Evolutionary conservation across 2,888 invertebrate genomes (phyloP), one percentile per base, ranked within the genome.

Genomic region (Eueremaeus valkanovi): DNA sequence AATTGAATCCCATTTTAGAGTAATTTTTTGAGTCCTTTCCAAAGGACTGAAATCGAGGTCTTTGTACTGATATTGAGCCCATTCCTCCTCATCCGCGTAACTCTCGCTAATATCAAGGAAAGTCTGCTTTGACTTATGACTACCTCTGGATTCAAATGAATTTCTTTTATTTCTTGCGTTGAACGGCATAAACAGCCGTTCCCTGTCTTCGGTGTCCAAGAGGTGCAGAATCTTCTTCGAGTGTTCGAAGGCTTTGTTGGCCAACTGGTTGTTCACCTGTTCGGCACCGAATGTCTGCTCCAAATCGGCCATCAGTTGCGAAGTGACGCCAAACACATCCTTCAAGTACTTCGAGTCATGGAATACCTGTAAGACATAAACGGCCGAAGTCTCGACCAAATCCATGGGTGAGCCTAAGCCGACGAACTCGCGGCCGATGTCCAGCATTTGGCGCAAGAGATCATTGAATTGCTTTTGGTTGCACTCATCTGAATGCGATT

Each of bases 361-460:
- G 80, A 90, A 87, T 81, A 89, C 83, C 79, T 87, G 84, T 1
- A 91, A 83, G 0, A 88, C 83, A 80, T 87, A 86, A 0, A 90
- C 83, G 0, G 88, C 82, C 0, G 89, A 87, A 82, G 89, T 89
- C 80, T 90, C 88, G 11, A 88, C 84, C 9, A 89, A 42, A 63
- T 61, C 42, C 68, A 73, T 73, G 3, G 51, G 9, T 18, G 51
- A 58, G 16, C 58, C 73, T 29, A 58, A 27, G 27, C 70, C 70
- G n/a, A 70, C 29, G 27, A 40, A 70, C 18, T 70, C 70, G 24
- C 70, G 24, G 0, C 73, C 40, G 55, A 55, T 58, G 36, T 58
- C 73, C n/a, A 73, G 31, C 55, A 73, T 33, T 55, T 73, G 55
- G 11, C 73, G 51, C 31, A 73, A 49, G 16, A 51, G 24, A 27